Evolutionary conservation across 64 coral and sea anemone species (phyloP), one percentile per base, ranked within the genome.

Genomic region (Orbicella faveolata): DNA sequence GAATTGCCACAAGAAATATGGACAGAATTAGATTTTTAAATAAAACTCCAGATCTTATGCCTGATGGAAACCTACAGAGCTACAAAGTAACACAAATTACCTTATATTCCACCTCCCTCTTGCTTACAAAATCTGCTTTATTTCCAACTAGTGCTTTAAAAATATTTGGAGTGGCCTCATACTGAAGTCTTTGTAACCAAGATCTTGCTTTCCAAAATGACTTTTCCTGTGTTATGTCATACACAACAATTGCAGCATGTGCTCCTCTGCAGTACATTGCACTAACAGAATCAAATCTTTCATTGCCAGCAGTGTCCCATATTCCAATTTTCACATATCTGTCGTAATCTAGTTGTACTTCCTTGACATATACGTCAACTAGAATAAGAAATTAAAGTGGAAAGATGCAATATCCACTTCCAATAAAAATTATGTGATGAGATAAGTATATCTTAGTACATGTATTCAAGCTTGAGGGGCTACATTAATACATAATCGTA

Each of bases 241-340:
- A 94, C 73, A 94, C 93, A 74, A 94, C 93, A 90, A 94, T 94
- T 34, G 88, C 88, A 54, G 93, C 93, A 52, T 90, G 92, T 13
- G 92, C 92, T 35, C 79, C 87, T 78, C 80, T 74, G 83, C 83
- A 94, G 25, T 89, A 89, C 92, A 86, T 89, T n/a, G n/a, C 87
- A 36, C 89, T 72, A 68, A 87, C 89, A 18, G 89, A 79, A 83
- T 89, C 89, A 78, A 86, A 48, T 84, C 83, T 87, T 53, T 89
- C 30, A 30, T 0, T 79, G 51, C 92, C 92, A 59, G 92, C 87
- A 67, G 92, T 94, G 61, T 94, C 92, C 92, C 92, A 94, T 23
- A 94, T 94, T 77, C 85, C 80, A 75, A 39, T 30, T 30, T 30
- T 30, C 30, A 0, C 30, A 30, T 30, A 30, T 30, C 30, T 30